Conservation (phyloP, 2,888 invertebrate species). For the Germaria angustata region DNA sequence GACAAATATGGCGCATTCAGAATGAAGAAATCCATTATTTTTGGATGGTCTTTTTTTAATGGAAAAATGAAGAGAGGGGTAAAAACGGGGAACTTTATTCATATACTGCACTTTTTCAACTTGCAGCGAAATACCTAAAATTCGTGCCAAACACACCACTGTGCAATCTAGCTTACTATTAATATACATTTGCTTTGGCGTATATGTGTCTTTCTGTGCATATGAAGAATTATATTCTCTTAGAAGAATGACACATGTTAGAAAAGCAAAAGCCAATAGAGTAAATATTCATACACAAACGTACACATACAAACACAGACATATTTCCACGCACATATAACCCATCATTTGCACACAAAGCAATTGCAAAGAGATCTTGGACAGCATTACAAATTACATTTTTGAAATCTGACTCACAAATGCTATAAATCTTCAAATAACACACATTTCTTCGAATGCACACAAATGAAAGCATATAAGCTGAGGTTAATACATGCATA, state of each 20-base stretch:
- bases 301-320: neutral
- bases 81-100: too few relatives aligned
- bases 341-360: neutral
- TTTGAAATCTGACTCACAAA: slow-evolving; percentile 78
- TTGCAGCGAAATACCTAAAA: too few relatives aligned
- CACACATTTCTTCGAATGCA: slow-evolving; percentile 68
- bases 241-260: slow-evolving; percentile 59
- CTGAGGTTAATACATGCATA: slow-evolving; percentile 21
- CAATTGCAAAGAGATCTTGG: slow-evolving; percentile 36
- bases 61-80: too few relatives aligned
- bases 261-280: slow-evolving; percentile 63
- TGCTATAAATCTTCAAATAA: slow-evolving; percentile 76
- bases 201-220: slow-evolving; percentile 3
- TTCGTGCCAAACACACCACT: too few relatives aligned
- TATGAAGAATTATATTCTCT: slow-evolving; percentile 42
- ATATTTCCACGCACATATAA: slow-evolving; percentile 9
- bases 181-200: neutral
- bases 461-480: slow-evolving; percentile 9
- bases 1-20: too few relatives aligned
- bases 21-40: too few relatives aligned
- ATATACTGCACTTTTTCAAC: too few relatives aligned
- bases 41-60: too few relatives aligned
- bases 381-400: slow-evolving; percentile 68
- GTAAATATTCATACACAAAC: slow-evolving; percentile 50
- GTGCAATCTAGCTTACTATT: neutral